Evolutionary conservation across 2,888 invertebrate species (phyloP), one percentile per base, ranked within the genome.

Genomic region (Hemithea aestivaria): DNA sequence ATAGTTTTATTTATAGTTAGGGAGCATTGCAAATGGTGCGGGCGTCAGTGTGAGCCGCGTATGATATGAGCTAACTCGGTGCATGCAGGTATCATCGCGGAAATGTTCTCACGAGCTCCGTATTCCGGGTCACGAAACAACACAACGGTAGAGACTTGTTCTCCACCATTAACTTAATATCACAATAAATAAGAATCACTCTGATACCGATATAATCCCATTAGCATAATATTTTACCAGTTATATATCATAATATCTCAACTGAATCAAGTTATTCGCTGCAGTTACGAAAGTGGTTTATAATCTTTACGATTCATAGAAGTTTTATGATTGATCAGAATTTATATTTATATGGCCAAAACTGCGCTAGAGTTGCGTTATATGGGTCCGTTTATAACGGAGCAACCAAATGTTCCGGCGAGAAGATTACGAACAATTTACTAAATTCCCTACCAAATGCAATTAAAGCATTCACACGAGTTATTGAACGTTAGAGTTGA

Each of bases 121-220:
- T 64, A 65, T 71, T 72, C 66, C 70, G 57, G 71, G 68, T 72
- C 71, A 71, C 70, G 56, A 73, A 71, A 73, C 71, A 56, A 62
- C 45, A 53, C 73, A 78, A 78, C 74, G 74, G 76, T 76, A 66
- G 62, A 65, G 66, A 62, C 64, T 54, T 52, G 68, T 62, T 64
- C 57, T 52, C 48, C 47, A 48, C 44, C 42, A 48, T 51, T 54
- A 59, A 53, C 50, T 56, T 58, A 62, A 50, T 58, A 52, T 45
- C 44, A 53, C 47, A 47, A 65, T 66, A 70, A 66, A 65, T 61
- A 62, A 58, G 53, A 63, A 62, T 59, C 51, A 55, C 53, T 56
- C 43, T 50, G 56, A 50, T 56, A 46, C 50, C 45, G 45, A 57
- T 48, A 55, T 40, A 53, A 49, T 50, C 44, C 50, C 39, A 48